phyloP scores from a whole-genome alignment of 2,888 invertebrate species.

The Ischnura elegans region DNA sequence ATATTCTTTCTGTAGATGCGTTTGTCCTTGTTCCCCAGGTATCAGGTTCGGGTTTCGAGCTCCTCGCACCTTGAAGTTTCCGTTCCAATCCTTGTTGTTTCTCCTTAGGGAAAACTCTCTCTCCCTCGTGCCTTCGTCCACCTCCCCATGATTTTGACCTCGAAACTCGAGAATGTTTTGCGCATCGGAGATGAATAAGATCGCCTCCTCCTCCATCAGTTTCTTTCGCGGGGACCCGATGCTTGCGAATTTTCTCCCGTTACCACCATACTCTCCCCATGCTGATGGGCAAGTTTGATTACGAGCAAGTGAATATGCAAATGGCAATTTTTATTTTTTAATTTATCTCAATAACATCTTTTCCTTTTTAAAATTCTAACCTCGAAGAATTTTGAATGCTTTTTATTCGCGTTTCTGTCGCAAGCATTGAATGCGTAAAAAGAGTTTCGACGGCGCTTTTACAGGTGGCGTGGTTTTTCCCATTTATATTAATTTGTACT shows the following conservation, averaged over 20 bases:
- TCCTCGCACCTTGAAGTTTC: neutral
- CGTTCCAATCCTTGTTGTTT: neutral
- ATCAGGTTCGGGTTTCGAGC: neutral
- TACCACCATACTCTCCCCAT: neutral
- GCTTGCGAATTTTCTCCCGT: neutral
- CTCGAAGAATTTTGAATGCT: too few relatives aligned
- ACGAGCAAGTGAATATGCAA: too few relatives aligned
- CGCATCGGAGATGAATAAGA: neutral
- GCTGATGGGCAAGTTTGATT: too few relatives aligned
- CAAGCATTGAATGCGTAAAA: too few relatives aligned
- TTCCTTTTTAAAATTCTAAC: too few relatives aligned
- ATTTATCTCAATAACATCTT: too few relatives aligned
- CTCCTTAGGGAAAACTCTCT: neutral
- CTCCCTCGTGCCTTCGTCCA: neutral
- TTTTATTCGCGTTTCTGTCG: too few relatives aligned
- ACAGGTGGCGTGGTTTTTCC: too few relatives aligned
- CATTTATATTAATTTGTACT: too few relatives aligned
- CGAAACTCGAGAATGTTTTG: constrained; percentile 1
- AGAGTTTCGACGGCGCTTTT: too few relatives aligned
- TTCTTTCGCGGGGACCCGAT: neutral
- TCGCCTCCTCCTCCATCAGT: neutral
- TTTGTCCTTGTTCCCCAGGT: neutral
- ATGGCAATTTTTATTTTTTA: too few relatives aligned
- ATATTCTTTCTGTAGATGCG: neutral
- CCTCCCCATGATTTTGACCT: neutral